Evolutionary conservation across 2,113 vertebrate species (phyloP).

Genomic region (Engraulis encrasicolus): DNA sequence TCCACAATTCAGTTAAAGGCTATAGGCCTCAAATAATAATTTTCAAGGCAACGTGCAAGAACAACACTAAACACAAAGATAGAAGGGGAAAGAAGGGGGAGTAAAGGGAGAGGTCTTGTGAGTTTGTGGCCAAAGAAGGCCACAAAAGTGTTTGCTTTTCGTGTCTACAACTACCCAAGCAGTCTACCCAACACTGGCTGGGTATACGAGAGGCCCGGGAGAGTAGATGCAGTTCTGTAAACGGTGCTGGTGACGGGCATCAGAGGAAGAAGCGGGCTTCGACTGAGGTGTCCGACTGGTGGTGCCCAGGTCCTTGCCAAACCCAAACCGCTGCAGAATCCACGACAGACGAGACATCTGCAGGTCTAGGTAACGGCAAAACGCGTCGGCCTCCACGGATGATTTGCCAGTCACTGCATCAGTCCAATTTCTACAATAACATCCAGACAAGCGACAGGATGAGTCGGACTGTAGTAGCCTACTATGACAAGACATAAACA

Average conservation of each 20-base stretch:
- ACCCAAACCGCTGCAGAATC: not conserved
- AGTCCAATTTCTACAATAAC: not conserved
- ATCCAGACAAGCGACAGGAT: not conserved
- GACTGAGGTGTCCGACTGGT: not conserved
- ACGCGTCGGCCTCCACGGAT: not conserved
- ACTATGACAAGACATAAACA: not conserved
- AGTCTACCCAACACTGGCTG: slow-evolving; percentile 6
- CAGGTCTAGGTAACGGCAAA: not conserved
- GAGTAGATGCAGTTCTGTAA: not conserved
- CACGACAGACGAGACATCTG: not conserved
- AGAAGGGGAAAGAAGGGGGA: too few relatives aligned
- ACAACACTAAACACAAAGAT: not conserved
- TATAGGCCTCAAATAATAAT: not conserved
- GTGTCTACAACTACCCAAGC: too few relatives aligned
- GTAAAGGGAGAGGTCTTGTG: not conserved
- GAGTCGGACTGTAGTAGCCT: not conserved
- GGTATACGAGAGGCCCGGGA: not conserved
- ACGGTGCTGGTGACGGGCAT: not conserved
- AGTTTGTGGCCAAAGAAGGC: not conserved
- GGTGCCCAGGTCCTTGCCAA: not conserved
- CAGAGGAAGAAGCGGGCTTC: not conserved
- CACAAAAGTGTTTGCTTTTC: not conserved
- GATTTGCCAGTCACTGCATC: not conserved
- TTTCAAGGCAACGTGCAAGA: not conserved
- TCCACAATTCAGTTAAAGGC: too few relatives aligned